phyloP scores from a whole-genome alignment of 2,113 vertebrate species.

The Synodontis membranacea region DNA sequence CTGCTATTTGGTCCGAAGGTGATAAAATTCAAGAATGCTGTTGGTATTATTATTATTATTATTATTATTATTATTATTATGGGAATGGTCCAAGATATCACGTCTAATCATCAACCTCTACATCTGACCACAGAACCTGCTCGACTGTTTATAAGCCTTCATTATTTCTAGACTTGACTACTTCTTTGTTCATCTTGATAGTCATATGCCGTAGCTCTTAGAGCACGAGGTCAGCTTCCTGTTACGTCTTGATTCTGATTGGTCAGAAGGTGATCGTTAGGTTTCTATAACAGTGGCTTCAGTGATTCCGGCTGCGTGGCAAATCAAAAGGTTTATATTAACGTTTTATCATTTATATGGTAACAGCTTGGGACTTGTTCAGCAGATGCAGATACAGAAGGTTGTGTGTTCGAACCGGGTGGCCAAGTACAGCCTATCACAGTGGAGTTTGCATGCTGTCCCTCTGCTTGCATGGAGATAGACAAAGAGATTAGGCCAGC shows the following conservation, averaged over 20 bases:
- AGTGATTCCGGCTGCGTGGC: background rate
- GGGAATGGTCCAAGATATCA: background rate
- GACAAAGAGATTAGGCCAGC: too few species aligned
- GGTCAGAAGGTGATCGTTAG: background rate
- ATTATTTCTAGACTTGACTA: background rate
- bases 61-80: background rate
- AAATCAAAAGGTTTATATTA: background rate
- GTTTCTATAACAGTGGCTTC: background rate
- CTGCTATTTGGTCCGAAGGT: background rate
- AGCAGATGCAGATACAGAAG: too few species aligned
- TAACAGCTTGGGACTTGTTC: background rate
- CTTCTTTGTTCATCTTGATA: background rate
- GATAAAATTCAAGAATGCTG: background rate
- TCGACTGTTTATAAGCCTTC: background rate
- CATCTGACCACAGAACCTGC: background rate
- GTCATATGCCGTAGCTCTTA: background rate
- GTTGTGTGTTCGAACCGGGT: too few species aligned
- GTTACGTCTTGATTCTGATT: background rate
- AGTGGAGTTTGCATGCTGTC: too few species aligned
- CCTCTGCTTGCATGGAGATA: too few species aligned
- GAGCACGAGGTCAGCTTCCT: background rate
- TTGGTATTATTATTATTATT: background rate
- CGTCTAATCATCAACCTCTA: background rate
- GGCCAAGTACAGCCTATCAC: too few species aligned
- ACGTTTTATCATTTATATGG: background rate